Evolutionary conservation across 2,888 invertebrate genomes (phyloP).

Genomic region (Zaprionus obscuricornis): DNA sequence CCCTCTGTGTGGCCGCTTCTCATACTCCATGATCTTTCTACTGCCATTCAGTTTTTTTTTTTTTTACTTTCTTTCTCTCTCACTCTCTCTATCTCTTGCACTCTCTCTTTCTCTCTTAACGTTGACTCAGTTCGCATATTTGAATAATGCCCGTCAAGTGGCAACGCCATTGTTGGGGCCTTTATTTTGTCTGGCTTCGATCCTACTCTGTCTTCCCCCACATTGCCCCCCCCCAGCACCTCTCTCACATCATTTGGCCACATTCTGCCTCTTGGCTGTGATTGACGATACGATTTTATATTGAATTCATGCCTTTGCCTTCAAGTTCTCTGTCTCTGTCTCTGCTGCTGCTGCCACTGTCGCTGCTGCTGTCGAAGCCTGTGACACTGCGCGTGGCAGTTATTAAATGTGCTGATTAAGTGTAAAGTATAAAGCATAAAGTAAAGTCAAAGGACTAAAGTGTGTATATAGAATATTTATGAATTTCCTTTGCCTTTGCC

Average conservation of each 20-base stretch:
- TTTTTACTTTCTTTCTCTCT: not conserved
- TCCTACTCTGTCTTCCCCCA: no score
- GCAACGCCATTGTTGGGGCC: constrained; percentile 56
- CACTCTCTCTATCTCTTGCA: not conserved
- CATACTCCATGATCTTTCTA: no score
- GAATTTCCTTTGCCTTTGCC: constrained; percentile 22
- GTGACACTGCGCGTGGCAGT: constrained; percentile 63
- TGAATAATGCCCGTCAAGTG: constrained; percentile 75
- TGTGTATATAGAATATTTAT: constrained; percentile 53
- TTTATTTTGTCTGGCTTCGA: constrained; percentile 50
- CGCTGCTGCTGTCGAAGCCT: not conserved
- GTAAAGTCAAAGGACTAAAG: constrained; percentile 17
- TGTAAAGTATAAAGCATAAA: constrained; percentile 57
- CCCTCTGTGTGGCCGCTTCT: no score
- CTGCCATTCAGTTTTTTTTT: not conserved
- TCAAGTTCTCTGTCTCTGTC: no score
- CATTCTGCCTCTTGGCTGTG: constrained; percentile 39
- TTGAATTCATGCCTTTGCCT: constrained; percentile 36
- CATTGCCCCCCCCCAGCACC: not conserved
- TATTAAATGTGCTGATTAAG: constrained; percentile 77
- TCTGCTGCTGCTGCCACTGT: no score
- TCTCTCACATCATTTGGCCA: not conserved
- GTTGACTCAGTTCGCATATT: constrained; percentile 37
- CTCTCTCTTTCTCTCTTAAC: not conserved
- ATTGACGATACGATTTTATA: constrained; percentile 71